A percentile compares a stretch with the other conserved stretches of the same genome.
These are phyloP conservation scores for Cottus gobio DNA, from an alignment of 2,113 vertebrate species.

Conservation along the genomic window DNA sequence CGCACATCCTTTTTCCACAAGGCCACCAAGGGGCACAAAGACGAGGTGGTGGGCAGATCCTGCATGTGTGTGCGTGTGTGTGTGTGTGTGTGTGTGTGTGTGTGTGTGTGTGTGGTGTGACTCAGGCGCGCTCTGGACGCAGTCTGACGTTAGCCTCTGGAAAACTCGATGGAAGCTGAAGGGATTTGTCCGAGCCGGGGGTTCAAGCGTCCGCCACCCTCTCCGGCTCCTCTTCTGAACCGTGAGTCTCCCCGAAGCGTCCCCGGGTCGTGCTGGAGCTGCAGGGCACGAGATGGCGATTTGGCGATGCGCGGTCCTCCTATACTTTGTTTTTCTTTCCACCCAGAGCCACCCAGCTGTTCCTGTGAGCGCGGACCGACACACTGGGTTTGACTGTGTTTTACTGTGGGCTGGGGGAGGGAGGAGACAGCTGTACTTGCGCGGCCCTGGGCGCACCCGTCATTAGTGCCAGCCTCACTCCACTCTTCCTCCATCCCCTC, in stretches of 20 bases:
- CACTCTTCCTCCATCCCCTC: slow-evolving; percentile 56
- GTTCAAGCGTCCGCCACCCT: slow-evolving; percentile 50
- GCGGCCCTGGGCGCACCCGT: slow-evolving; percentile 76
- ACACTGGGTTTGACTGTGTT: slow-evolving; percentile 70
- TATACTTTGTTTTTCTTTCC: slow-evolving; percentile 23
- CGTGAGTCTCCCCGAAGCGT: slow-evolving; percentile 17
- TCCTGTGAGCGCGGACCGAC: slow-evolving; percentile 57
- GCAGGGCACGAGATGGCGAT: slow-evolving; percentile 11
- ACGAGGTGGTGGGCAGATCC: slow-evolving; percentile 57
- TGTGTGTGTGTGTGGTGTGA: slow-evolving; percentile 67
- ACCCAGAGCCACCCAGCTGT: slow-evolving; percentile 66
- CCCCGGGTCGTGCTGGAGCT: slow-evolving; percentile 30
- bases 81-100: slow-evolving; percentile 64
- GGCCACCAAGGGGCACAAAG: slow-evolving; percentile 56
- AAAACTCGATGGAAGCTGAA: slow-evolving; percentile 64
- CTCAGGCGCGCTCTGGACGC: slow-evolving; percentile 62
- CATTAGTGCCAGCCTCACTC: slow-evolving; percentile 77
- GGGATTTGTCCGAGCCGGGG: slow-evolving; percentile 40
- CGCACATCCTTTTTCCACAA: slow-evolving; percentile 42
- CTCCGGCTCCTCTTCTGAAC: slow-evolving; percentile 3
- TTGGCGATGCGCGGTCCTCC: slow-evolving; percentile 30
- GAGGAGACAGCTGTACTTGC: slow-evolving; percentile 75
- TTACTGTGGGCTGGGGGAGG: slow-evolving; percentile 58
- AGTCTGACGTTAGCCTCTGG: slow-evolving; percentile 68
- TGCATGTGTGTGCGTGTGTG: slow-evolving; percentile 55